These are phyloP conservation scores for Stenichneumon culpator DNA, from an alignment of 2,888 invertebrate species.

Conservation along the genomic window DNA sequence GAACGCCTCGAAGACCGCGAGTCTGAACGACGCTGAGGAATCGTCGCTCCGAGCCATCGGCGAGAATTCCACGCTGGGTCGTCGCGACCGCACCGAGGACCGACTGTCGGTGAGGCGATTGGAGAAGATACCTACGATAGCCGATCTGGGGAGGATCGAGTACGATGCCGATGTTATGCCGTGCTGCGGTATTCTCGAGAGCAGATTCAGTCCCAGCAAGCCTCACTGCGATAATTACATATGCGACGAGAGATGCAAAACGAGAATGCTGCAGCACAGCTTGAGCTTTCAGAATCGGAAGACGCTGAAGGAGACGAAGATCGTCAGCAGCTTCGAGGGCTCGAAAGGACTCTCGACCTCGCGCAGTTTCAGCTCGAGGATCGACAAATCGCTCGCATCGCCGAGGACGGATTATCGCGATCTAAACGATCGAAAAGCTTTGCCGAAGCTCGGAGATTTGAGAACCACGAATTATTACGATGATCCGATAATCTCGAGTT, in stretches of 20 bases:
- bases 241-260: conserved; percentile 71
- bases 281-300: conserved; percentile 74
- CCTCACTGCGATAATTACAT: conserved; percentile 72
- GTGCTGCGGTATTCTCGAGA: conserved; percentile 68
- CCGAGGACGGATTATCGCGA: conserved; percentile 5
- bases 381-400: background rate
- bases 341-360: conserved; percentile 57
- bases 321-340: conserved; percentile 68
- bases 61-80: conserved; percentile 8
- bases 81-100: conserved; percentile 21
- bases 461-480: conserved; percentile 72
- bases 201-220: conserved; percentile 67
- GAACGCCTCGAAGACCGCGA: conserved; percentile 9
- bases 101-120: conserved; percentile 42
- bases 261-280: conserved; percentile 73
- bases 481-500: conserved; percentile 68
- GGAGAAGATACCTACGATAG: conserved; percentile 70
- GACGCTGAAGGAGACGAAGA: conserved; percentile 69
- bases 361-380: conserved; percentile 72
- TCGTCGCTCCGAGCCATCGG: background rate
- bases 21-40: conserved; percentile 18
- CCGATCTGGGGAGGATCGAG: conserved; percentile 66
- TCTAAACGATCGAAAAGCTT: background rate
- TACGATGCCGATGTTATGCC: conserved; percentile 66
- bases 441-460: conserved; percentile 72